Evolutionary conservation across 1,140 invertebrate species (phyloP).

Genomic region (Ruditapes philippinarum): DNA sequence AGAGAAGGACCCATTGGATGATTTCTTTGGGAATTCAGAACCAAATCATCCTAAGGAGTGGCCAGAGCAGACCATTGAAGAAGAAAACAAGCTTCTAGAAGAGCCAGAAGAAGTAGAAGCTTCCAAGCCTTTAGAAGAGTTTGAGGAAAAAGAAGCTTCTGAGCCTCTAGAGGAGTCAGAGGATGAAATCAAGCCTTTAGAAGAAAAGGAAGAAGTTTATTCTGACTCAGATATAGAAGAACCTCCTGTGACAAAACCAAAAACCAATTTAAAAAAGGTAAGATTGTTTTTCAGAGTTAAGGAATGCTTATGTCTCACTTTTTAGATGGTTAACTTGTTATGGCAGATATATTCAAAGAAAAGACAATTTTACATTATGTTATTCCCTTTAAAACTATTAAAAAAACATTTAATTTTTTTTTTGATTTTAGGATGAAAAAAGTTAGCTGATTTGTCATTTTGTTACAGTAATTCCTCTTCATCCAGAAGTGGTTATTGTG

Average conservation of each 20-base stretch:
- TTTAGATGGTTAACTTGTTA: background rate
- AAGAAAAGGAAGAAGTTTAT: background rate
- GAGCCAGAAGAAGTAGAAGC: background rate
- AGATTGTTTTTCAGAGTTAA: background rate
- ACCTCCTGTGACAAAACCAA: background rate
- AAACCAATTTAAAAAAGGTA: conserved; percentile 50
- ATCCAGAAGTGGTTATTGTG: too few relatives aligned
- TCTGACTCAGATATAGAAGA: background rate
- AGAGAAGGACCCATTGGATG: conserved; percentile 22
- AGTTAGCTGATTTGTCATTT: too few relatives aligned
- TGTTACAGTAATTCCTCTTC: too few relatives aligned
- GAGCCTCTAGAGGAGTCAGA: background rate
- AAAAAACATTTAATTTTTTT: too few relatives aligned
- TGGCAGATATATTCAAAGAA: background rate
- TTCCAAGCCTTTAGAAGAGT: too few relatives aligned
- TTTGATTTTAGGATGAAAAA: too few relatives aligned
- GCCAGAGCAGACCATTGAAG: background rate
- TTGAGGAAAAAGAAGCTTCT: background rate
- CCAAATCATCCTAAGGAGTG: background rate
- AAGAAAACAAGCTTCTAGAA: background rate
- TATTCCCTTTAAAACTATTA: too few relatives aligned
- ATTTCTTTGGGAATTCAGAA: conserved; percentile 6
- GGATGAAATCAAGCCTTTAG: background rate
- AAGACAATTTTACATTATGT: too few relatives aligned
- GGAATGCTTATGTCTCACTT: background rate